A percentile compares a stretch with the other conserved stretches of the same genome.
phyloP scores from a whole-genome alignment of 2,113 vertebrate genomes.

The Silurus glanis region DNA sequence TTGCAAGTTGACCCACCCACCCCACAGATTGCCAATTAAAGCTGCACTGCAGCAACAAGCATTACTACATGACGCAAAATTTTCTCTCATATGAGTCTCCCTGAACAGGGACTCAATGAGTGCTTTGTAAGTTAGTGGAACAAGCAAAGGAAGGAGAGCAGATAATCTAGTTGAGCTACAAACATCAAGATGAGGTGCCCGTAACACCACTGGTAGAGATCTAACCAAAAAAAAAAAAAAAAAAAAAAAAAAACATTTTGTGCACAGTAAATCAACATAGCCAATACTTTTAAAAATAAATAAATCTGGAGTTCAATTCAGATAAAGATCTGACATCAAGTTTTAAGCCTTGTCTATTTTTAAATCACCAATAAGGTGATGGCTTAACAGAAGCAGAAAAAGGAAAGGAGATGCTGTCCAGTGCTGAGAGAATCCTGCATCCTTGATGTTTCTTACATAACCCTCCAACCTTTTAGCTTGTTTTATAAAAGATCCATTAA shows the following conservation, averaged over 20 bases:
- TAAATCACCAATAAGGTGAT: background rate
- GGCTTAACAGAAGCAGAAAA: background rate
- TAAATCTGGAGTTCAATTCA: slow-evolving; percentile 15
- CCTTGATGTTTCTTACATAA: slow-evolving; percentile 47
- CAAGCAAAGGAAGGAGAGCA: slow-evolving; percentile 72
- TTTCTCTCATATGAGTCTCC: slow-evolving; percentile 53
- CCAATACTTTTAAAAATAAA: slow-evolving; percentile 67
- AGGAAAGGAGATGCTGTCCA: slow-evolving; percentile 51
- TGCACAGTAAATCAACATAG: slow-evolving; percentile 46
- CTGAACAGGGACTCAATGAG: slow-evolving; percentile 54
- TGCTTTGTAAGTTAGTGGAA: slow-evolving; percentile 62
- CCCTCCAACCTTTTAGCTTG: slow-evolving; percentile 67
- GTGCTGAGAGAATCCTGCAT: slow-evolving; percentile 63
- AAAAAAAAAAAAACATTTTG: slow-evolving; percentile 17
- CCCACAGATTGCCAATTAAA: slow-evolving; percentile 61
- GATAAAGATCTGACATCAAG: slow-evolving; percentile 13
- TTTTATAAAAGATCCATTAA: slow-evolving; percentile 79
- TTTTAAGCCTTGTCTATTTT: slow-evolving; percentile 4
- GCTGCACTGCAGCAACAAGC: slow-evolving; percentile 76
- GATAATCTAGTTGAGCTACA: slow-evolving; percentile 55
- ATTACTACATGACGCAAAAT: slow-evolving; percentile 65
- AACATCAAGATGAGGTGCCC: slow-evolving; percentile 51
- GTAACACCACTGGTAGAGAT: slow-evolving; percentile 64
- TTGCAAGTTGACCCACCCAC: slow-evolving; percentile 43
- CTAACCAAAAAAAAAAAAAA: slow-evolving; percentile 24